Conservation (phyloP, 2,113 vertebrate genomes). For the Crotophaga sulcirostris region DNA sequence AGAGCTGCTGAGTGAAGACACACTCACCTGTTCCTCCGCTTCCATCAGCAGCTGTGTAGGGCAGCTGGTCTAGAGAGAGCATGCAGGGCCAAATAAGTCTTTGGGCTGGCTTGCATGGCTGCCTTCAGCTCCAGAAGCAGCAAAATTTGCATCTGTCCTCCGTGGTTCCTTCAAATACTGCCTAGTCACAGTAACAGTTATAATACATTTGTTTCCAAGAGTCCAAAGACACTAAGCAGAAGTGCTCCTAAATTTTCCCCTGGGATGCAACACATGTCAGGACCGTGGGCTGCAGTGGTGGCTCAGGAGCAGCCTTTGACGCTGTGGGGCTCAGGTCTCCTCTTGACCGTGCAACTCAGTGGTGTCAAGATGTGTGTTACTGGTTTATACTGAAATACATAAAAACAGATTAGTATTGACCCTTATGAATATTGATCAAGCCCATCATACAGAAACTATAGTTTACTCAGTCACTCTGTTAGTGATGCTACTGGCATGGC, state of each 20-base stretch:
- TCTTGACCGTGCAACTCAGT: background rate
- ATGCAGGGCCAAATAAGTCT: background rate
- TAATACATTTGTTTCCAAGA: background rate
- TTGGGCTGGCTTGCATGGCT: background rate
- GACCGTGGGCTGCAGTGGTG: fast-evolving
- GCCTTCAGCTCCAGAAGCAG: background rate
- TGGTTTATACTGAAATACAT: background rate
- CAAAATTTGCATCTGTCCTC: background rate
- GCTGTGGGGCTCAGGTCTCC: background rate
- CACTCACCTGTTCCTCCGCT: background rate
- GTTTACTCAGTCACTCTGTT: background rate
- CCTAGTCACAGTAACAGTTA: background rate
- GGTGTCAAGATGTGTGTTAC: background rate
- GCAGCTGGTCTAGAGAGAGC: background rate
- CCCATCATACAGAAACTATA: background rate
- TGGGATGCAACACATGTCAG: background rate
- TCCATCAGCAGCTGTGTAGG: background rate
- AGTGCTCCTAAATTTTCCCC: background rate
- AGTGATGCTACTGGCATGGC: background rate
- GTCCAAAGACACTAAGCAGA: background rate
- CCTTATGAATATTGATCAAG: background rate
- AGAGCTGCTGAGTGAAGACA: background rate
- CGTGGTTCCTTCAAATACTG: background rate
- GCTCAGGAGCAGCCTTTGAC: background rate
- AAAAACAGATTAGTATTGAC: background rate